Evolutionary conservation across 2,888 invertebrate species (phyloP).

Genomic region (Diarsia rubi): DNA sequence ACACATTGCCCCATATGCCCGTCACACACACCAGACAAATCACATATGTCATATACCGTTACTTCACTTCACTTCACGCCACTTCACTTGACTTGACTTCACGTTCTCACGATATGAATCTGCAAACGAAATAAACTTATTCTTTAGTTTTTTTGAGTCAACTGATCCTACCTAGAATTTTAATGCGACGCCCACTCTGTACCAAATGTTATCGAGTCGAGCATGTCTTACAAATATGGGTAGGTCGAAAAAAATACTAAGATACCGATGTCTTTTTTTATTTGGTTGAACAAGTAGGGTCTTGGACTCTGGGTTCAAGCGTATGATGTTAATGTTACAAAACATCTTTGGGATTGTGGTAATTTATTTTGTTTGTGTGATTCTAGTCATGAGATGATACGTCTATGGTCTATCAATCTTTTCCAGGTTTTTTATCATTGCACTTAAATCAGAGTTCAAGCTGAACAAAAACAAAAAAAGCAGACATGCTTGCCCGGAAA

Average conservation of each 20-base stretch:
- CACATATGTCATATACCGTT: constrained; percentile 66
- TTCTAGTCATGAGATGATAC: neutral
- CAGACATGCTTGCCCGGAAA: constrained; percentile 23
- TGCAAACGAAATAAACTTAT: constrained; percentile 46
- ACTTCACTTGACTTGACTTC: constrained; percentile 11
- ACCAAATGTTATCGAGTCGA: constrained; percentile 34
- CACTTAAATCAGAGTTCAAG: neutral
- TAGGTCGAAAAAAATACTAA: constrained; percentile 41
- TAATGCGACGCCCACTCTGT: constrained; percentile 62
- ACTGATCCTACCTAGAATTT: constrained; percentile 58
- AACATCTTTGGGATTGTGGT: neutral
- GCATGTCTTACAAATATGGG: constrained; percentile 52
- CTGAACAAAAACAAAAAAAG: neutral
- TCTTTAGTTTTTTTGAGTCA: constrained; percentile 31
- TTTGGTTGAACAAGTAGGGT: neutral
- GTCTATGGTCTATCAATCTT: neutral
- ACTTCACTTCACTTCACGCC: constrained; percentile 59
- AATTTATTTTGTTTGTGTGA: neutral
- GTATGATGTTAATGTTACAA: neutral
- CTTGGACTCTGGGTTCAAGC: neutral
- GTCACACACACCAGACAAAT: constrained; percentile 68
- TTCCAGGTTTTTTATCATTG: neutral
- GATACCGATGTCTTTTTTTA: constrained; percentile 7
- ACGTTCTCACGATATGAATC: constrained; percentile 59
- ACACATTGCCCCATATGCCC: constrained; percentile 95